These are phyloP conservation scores for Oscheius sp. DNA, from an alignment of 1,140 invertebrate species.

Conservation along the genomic window DNA sequence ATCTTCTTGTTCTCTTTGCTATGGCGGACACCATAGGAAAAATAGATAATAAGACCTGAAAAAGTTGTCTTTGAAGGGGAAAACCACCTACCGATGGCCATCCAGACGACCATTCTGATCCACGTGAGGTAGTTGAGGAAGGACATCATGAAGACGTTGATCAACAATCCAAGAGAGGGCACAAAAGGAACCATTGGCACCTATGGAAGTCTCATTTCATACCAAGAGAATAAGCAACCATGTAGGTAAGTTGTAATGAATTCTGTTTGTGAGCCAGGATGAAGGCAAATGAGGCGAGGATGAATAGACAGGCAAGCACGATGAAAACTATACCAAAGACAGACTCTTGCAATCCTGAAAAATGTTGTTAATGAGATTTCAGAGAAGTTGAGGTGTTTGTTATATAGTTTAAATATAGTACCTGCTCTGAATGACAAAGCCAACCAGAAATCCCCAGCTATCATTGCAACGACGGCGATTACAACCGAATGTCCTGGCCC, in stretches of 20 bases:
- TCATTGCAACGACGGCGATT: conserved; percentile 2
- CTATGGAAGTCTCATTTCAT: conserved; percentile 61
- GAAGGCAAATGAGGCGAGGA: conserved; percentile 12
- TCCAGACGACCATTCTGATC: conserved; percentile 81
- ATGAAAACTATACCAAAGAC: conserved; percentile 13
- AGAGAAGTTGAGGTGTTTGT: background rate
- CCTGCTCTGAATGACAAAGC: conserved; percentile 13
- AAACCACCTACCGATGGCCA: conserved; percentile 68
- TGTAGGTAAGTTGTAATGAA: conserved; percentile 9
- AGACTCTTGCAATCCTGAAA: background rate
- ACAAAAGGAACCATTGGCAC: conserved; percentile 81
- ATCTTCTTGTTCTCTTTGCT: conserved; percentile 74
- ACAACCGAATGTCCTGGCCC: conserved; percentile 4
- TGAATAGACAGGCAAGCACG: conserved; percentile 7
- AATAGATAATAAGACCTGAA: conserved; percentile 80
- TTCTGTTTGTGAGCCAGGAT: conserved; percentile 20
- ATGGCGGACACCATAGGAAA: conserved; percentile 81
- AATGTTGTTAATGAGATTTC: background rate
- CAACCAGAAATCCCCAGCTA: conserved; percentile 14
- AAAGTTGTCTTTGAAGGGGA: conserved; percentile 47
- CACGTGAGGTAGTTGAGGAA: conserved; percentile 78
- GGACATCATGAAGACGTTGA: conserved; percentile 83
- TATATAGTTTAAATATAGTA: background rate
- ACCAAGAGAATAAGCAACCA: background rate
- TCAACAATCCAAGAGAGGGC: conserved; percentile 77